Evolutionary conservation across 2,888 invertebrate species (phyloP), one percentile per base, ranked within the genome.

Genomic region (Cephalotes varians): DNA sequence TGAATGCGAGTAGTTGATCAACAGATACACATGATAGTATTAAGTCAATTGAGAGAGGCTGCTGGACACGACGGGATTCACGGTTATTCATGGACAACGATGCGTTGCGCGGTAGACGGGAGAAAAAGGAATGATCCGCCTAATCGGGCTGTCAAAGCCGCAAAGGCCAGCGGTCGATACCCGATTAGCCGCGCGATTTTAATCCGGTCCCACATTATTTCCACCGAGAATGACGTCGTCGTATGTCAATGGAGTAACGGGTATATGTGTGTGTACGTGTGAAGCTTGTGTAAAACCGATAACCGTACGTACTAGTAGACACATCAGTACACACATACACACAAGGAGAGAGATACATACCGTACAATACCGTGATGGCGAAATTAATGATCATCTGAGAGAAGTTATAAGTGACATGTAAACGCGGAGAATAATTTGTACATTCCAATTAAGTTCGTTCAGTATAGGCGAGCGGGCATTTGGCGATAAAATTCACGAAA

Each of bases 401-500:
- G 86, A 85, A 87, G 44, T 81, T 85, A 87, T 82, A 37, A 86
- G 82, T 79, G 82, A 69, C 18, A 56, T 69, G 69, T 87, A 71
- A 87, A 88, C 84, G n/a, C n/a, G 85, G 47, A 88, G 96, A 94
- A 95, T 95, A 96, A 97, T 96, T 97, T 97, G 96, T 97, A 97
- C 97, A 97, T 97, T 97, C 97, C 97, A 97, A 96, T 96, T 96
- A 96, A 95, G 95, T 96, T 96, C 95, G 95, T 96, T 96, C 91
- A 90, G 90, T 90, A 87, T 87, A 86, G 87, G 91, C 89, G 90
- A 91, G 91, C 89, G 87, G 89, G 88, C 85, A 90, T 84, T 88
- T 86, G 73, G 15, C 73, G 54, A 80, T 0, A n/a, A 76, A 51
- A 44, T 67, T 65, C 25, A 54, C 28, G 54, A 31, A 60, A 40